These are phyloP conservation scores for Phallusia fumigata DNA, from an alignment of 23 tunicate genomes.

Conservation along the genomic window DNA sequence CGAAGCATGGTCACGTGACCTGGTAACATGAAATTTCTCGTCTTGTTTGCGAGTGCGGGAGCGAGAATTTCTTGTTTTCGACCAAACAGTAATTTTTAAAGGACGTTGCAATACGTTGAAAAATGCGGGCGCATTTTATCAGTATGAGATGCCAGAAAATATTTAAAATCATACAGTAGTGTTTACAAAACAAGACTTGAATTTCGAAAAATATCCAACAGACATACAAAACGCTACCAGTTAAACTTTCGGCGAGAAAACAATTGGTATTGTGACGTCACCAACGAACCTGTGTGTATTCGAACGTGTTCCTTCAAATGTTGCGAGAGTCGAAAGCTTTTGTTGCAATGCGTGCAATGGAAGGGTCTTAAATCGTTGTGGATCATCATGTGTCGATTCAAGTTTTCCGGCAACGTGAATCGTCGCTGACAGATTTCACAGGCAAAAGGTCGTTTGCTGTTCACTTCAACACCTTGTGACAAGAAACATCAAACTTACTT, in stretches of 20 bases:
- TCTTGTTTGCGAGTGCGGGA: neutral
- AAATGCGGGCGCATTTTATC: too few relatives aligned
- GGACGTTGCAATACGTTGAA: too few relatives aligned
- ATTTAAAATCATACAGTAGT: too few relatives aligned
- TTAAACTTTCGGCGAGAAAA: neutral
- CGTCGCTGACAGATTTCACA: constrained; percentile 90
- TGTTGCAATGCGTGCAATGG: constrained; percentile 77
- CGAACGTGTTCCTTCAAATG: constrained; percentile 96
- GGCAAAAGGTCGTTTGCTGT: constrained; percentile 25
- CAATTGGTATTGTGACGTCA: neutral
- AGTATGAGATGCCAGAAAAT: too few relatives aligned
- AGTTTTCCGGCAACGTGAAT: constrained; percentile 80
- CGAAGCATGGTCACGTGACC: neutral
- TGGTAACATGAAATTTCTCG: neutral
- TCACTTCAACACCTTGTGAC: neutral
- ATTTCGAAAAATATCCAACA: too few relatives aligned
- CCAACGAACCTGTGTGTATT: constrained; percentile 81
- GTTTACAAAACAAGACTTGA: too few relatives aligned
- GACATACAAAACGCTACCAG: too few relatives aligned
- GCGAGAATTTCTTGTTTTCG: too few relatives aligned
- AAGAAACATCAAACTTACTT: neutral
- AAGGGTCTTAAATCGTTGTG: constrained; percentile 88
- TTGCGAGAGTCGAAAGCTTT: constrained; percentile 91
- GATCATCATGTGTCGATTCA: constrained; percentile 87
- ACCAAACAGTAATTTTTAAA: too few relatives aligned